These are phyloP conservation scores for Gila robusta DNA, from an alignment of 2,797 vertebrate species.

Conservation along the genomic window DNA sequence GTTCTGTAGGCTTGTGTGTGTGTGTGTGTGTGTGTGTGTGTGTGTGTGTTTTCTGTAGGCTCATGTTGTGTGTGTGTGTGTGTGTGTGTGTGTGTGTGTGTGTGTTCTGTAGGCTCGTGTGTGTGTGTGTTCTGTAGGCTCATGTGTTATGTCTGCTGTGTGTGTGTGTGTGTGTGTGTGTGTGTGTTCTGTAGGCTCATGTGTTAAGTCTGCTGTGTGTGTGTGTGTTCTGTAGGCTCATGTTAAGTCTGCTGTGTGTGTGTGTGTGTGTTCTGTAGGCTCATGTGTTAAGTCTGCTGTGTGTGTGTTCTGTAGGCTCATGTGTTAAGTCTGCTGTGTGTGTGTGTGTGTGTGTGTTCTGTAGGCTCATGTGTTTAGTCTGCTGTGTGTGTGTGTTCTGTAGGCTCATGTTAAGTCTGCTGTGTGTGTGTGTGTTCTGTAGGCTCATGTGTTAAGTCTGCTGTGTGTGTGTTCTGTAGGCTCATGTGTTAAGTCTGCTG, in stretches of 20 bases:
- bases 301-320: too few relatives aligned
- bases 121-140: background rate
- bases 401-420: background rate
- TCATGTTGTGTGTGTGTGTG: background rate
- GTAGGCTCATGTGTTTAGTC: background rate
- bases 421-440: background rate
- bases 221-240: background rate
- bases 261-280: background rate
- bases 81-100: background rate
- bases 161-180: background rate
- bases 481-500: background rate
- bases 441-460: background rate
- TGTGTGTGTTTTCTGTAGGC: too few relatives aligned
- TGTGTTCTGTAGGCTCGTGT: conserved; percentile 6
- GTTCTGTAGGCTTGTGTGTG: background rate
- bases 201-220: background rate
- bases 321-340: background rate
- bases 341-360: conserved; percentile 1
- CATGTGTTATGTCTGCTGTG: background rate
- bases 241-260: background rate
- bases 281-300: background rate
- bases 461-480: background rate
- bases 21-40: background rate
- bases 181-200: background rate
- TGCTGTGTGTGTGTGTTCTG: background rate